phyloP scores from a whole-genome alignment of 64 coral and sea anemone genomes.

The Hydrozoanthus tunicans region DNA sequence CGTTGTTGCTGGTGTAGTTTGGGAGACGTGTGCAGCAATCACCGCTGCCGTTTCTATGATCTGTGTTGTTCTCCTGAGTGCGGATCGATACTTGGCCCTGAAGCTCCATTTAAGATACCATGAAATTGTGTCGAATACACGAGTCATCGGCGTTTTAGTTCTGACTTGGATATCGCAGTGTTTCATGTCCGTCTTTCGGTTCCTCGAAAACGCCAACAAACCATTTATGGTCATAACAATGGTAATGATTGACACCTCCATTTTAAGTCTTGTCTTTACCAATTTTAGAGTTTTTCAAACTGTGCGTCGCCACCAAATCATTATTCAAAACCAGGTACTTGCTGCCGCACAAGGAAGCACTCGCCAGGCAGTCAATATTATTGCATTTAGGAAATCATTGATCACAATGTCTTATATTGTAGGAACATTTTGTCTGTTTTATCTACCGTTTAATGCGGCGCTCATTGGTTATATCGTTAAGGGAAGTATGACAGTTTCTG shows the following conservation, averaged over 20 bases:
- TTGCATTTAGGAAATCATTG: neutral
- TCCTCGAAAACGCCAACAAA: neutral
- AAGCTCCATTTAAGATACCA: slow-evolving; percentile 26
- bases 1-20: neutral
- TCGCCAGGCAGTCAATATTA: neutral
- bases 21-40: slow-evolving; percentile 1
- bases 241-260: neutral
- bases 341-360: neutral
- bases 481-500: neutral
- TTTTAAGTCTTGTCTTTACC: neutral
- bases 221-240: slow-evolving; percentile 15
- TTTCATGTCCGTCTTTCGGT: neutral
- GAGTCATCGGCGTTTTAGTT: neutral
- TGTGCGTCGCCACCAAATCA: neutral
- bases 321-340: neutral
- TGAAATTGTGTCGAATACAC: neutral
- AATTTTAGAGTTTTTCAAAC: slow-evolving; percentile 31
- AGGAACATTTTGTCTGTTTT: slow-evolving; percentile 30
- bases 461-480: slow-evolving; percentile 1
- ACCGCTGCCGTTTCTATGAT: neutral
- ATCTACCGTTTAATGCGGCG: neutral
- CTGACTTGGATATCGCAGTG: neutral
- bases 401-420: slow-evolving; percentile 32
- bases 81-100: slow-evolving; percentile 26
- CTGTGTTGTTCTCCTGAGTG: neutral